Conservation (phyloP, 2,797 vertebrate genomes). For the Lerista edwardsae region DNA sequence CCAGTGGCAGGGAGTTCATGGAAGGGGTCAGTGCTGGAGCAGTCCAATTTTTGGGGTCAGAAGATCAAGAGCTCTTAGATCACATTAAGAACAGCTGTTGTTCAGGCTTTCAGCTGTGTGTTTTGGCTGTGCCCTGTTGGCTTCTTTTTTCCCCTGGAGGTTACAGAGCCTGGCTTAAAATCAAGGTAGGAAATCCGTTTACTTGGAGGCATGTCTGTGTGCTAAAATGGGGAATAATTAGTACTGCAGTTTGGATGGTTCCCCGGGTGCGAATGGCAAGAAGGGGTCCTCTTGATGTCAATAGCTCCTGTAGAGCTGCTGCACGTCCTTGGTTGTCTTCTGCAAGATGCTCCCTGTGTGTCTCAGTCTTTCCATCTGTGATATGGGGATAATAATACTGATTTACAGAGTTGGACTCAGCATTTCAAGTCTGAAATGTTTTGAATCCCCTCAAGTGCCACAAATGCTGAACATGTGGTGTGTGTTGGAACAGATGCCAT, state of each 20-base stretch:
- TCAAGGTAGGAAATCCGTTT: neutral
- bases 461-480: too few species aligned
- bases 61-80: constrained; percentile 48
- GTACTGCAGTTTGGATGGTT: rapidly evolving
- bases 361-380: too few species aligned
- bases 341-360: too few species aligned
- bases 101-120: constrained; percentile 36
- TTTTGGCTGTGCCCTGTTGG: neutral
- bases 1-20: constrained; percentile 4
- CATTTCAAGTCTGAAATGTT: too few species aligned
- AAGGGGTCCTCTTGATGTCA: rapidly evolving
- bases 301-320: neutral
- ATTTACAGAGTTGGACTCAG: too few species aligned
- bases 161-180: constrained; percentile 26
- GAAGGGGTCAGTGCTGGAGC: constrained; percentile 13
- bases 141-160: neutral
- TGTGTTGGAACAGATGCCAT: neutral
- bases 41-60: constrained; percentile 42
- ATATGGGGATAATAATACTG: too few species aligned
- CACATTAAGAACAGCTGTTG: constrained; percentile 59
- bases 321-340: neutral
- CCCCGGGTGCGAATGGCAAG: too few species aligned
- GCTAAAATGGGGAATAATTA: neutral
- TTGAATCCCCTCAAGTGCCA: too few species aligned
- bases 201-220: neutral